These are phyloP conservation scores for Diabrotica balteata DNA, from an alignment of 2,888 invertebrate species.

Conservation along the genomic window DNA sequence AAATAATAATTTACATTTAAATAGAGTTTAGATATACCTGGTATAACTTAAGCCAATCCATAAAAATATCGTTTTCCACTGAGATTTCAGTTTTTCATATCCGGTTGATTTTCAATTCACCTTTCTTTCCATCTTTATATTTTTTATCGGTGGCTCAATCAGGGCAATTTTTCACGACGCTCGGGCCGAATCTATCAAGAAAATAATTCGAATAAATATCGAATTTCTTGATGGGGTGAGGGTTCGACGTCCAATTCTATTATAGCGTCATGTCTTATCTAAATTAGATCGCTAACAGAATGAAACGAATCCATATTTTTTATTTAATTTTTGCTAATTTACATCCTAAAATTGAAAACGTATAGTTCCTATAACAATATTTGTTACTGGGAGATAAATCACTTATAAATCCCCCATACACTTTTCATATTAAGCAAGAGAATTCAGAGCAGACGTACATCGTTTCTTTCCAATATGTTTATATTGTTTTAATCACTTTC, in stretches of 20 bases:
- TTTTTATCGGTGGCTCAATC: slow-evolving; percentile 28
- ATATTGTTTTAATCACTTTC: too few species aligned
- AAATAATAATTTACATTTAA: too few species aligned
- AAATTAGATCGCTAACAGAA: slow-evolving; percentile 59
- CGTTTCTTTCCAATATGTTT: too few species aligned
- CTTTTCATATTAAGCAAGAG: too few species aligned
- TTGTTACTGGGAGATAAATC: slow-evolving; percentile 2
- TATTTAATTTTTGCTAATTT: slow-evolving; percentile 61
- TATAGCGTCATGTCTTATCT: slow-evolving; percentile 56
- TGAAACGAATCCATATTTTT: slow-evolving; percentile 61
- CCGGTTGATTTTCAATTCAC: slow-evolving; percentile 27
- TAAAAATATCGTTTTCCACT: slow-evolving; percentile 22
- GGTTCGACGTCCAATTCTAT: slow-evolving; percentile 47
- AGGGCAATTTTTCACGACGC: slow-evolving; percentile 31
- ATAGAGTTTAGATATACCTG: slow-evolving; percentile 3
- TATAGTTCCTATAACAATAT: slow-evolving; percentile 19
- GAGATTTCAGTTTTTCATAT: slow-evolving; percentile 25
- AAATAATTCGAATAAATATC: slow-evolving; percentile 39
- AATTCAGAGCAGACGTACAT: too few species aligned
- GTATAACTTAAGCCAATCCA: slow-evolving; percentile 17
- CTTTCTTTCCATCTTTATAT: slow-evolving; percentile 21
- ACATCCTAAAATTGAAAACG: slow-evolving; percentile 59
- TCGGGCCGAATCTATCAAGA: slow-evolving; percentile 31
- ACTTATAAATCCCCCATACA: too few species aligned
- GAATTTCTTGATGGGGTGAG: slow-evolving; percentile 36